Evolutionary conservation across 2,113 vertebrate species (phyloP).

Genomic region (Gallinago jamesoni): DNA sequence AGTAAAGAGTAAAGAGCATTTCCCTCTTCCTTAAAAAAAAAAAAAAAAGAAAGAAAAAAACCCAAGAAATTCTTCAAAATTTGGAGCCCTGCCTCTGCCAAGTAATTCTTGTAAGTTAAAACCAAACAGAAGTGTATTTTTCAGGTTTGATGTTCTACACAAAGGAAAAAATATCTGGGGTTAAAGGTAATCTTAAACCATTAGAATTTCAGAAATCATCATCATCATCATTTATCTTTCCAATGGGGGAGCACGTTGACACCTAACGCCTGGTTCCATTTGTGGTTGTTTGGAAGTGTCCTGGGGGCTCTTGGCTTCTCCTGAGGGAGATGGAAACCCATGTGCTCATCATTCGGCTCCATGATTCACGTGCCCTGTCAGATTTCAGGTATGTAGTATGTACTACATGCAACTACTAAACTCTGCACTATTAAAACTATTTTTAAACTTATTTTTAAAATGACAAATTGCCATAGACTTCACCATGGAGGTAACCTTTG

Average conservation of each 20-base stretch:
- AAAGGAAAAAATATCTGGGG: background rate
- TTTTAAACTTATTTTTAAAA: background rate
- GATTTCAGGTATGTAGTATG: background rate
- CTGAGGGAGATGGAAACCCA: background rate
- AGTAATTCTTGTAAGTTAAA: background rate
- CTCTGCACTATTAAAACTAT: background rate
- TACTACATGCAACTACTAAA: background rate
- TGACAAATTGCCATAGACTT: background rate
- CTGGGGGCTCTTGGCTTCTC: background rate
- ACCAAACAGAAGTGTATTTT: background rate
- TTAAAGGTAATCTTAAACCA: background rate
- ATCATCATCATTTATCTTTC: background rate
- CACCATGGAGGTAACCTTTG: background rate
- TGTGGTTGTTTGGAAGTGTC: background rate
- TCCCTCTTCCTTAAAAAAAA: background rate
- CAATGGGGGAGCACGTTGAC: background rate
- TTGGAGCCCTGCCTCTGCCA: background rate
- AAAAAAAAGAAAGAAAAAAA: no score
- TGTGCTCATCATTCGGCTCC: background rate
- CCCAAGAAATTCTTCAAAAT: background rate
- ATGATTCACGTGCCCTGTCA: fast-evolving
- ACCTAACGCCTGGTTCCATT: background rate
- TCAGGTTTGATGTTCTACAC: background rate
- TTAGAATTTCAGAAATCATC: background rate
- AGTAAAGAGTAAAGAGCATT: background rate